Conservation (phyloP, 2,113 vertebrate species). For the Corythornis vintsioides region DNA sequence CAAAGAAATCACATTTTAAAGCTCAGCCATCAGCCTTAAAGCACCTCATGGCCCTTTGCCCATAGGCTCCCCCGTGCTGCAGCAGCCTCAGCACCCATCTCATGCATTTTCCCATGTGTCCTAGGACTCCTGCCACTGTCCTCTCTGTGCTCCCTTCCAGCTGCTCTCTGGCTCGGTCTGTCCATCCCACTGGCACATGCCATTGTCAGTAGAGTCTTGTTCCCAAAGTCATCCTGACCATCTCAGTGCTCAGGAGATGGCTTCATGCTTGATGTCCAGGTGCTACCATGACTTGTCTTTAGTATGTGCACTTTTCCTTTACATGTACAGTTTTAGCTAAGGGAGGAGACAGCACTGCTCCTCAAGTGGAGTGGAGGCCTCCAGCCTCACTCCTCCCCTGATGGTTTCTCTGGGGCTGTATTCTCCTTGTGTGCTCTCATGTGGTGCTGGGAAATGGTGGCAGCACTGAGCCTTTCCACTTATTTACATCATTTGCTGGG, state of each 20-base stretch:
- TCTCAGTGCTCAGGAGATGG: background rate
- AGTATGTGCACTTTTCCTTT: background rate
- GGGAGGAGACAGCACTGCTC: background rate
- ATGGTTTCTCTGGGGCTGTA: background rate
- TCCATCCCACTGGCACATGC: background rate
- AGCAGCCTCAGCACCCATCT: background rate
- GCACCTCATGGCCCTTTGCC: background rate
- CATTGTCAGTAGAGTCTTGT: background rate
- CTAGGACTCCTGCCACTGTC: background rate
- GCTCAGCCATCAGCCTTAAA: background rate
- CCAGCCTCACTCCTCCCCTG: background rate
- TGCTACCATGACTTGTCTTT: background rate
- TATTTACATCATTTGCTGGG: background rate
- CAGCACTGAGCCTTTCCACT: background rate
- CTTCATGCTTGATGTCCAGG: background rate
- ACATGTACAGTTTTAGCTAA: background rate
- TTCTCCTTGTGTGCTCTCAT: background rate
- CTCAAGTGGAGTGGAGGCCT: background rate
- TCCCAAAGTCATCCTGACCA: background rate
- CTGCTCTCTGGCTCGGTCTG: background rate
- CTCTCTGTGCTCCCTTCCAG: background rate
- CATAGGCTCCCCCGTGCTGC: background rate
- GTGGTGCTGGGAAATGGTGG: background rate
- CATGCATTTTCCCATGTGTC: background rate
- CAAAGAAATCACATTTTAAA: background rate